A percentile compares a stretch with the other conserved stretches of the same genome.
phyloP scores from a whole-genome alignment of 1,140 invertebrate genomes.

The Drosophila paulistorum region DNA sequence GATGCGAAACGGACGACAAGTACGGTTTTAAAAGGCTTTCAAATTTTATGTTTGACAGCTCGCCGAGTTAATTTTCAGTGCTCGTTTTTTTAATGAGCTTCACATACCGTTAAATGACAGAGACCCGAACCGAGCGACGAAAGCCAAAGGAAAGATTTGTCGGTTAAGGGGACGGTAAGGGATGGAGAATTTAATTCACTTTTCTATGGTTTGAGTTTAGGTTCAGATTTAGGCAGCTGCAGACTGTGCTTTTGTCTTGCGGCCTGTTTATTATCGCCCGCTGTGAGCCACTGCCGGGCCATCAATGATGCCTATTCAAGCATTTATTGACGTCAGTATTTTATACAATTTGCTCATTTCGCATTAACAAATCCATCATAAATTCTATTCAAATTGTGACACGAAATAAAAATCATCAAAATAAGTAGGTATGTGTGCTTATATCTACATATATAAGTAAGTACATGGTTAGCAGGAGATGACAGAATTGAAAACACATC shows the following conservation, averaged over 20 bases:
- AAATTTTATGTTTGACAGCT: slow-evolving; percentile 17
- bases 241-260: slow-evolving; percentile 8
- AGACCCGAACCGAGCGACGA: not conserved
- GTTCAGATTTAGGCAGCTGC: not conserved
- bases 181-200: not conserved
- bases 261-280: slow-evolving; percentile 14
- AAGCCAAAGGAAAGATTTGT: not conserved
- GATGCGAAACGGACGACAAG: slow-evolving; percentile 11
- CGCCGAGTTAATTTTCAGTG: slow-evolving; percentile 14
- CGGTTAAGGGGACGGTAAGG: not conserved
- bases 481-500: not conserved
- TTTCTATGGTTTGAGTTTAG: not conserved
- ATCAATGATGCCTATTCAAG: slow-evolving; percentile 17
- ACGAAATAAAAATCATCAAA: slow-evolving; percentile 11
- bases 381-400: slow-evolving; percentile 14
- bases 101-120: slow-evolving; percentile 14
- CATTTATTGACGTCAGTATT: slow-evolving; percentile 18
- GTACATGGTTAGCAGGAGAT: not conserved
- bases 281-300: slow-evolving; percentile 7
- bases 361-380: slow-evolving; percentile 18
- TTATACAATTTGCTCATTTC: slow-evolving; percentile 17
- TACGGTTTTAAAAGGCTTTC: slow-evolving; percentile 22
- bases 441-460: not conserved
- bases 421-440: not conserved
- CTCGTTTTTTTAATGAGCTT: slow-evolving; percentile 4